Evolutionary conservation across 1,140 invertebrate species (phyloP), one percentile per base, ranked within the genome.

Genomic region (Drosophila willistoni): DNA sequence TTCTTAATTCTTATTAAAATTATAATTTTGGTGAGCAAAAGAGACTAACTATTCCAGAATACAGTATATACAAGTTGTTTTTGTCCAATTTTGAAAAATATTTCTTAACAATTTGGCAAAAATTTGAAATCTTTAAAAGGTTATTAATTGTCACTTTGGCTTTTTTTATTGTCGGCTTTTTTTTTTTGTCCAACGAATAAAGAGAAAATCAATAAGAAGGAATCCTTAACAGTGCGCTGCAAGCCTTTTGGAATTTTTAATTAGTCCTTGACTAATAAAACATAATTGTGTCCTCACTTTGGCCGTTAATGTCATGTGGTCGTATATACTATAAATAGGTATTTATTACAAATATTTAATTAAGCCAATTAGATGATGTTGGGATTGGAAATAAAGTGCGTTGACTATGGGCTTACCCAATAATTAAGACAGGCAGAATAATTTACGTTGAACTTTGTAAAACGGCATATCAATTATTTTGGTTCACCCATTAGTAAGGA

Each of bases 401-500:
- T n/a, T 77, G 66, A 70, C 60, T 60, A 61, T 61, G 73, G 66
- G 7, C 13, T n/a, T 59, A 56, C 14, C 42, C 13, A 44, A 36
- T 77, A 77, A 77, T 77, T 77, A 70, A 70, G 66, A 56, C 60
- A 10, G 65, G 44, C 59, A 19, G 7, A 44, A 19, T 17, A 69
- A 64, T 44, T 55, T 44, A 14, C 17, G 41, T 5, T 14, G 57
- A 69, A 76, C 36, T 70, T 76, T 64, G 64, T 9, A 39, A 76
- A 76, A 51, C 17, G 64, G 57, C 33, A 75, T 63, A 75, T 75
- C 57, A 75, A 75, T 75, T 75, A 74, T 66, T 66, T 74, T 39
- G 34, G 17, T 55, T 63, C 7, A 60, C 36, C 9, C 36, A 65
- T 12, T 4, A 19, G 7, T 29, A 1, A 13, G 13, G 13, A 14